These are phyloP conservation scores for Acanthurus leucopareius DNA, from an alignment of 2,797 vertebrate genomes.

Conservation along the genomic window DNA sequence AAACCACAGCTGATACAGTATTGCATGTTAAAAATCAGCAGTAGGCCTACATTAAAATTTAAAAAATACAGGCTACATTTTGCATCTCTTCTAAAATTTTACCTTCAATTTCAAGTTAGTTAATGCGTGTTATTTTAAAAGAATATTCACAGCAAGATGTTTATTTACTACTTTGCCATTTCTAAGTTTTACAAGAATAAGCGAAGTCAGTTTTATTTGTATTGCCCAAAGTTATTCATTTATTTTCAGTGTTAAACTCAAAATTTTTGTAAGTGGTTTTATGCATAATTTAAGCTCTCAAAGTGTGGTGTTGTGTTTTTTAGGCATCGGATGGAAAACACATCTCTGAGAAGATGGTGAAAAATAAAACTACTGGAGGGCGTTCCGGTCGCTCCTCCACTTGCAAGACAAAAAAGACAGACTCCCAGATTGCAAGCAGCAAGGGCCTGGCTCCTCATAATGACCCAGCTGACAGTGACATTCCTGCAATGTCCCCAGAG, in stretches of 20 bases:
- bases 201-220: neutral
- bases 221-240: neutral
- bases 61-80: no score
- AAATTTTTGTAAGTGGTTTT: neutral
- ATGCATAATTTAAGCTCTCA: neutral
- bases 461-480: slow-evolving; percentile 14
- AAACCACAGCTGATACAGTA: neutral
- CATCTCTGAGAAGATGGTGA: slow-evolving; percentile 66
- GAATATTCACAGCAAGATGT: neutral
- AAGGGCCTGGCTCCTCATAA: slow-evolving; percentile 59
- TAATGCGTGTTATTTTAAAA: no score
- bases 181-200: neutral
- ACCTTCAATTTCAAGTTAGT: no score
- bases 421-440: slow-evolving; percentile 51
- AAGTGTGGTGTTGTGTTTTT: slow-evolving; percentile 14
- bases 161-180: neutral
- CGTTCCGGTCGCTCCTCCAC: slow-evolving; percentile 24
- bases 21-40: no score
- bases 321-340: slow-evolving; percentile 35
- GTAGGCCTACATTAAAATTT: no score
- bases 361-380: slow-evolving; percentile 42
- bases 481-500: slow-evolving; percentile 37
- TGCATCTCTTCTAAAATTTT: neutral
- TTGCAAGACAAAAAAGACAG: slow-evolving; percentile 32
- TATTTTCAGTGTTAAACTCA: neutral